Evolutionary conservation across 2,797 vertebrate species (phyloP).

Genomic region (Sebastes hopkinsi): DNA sequence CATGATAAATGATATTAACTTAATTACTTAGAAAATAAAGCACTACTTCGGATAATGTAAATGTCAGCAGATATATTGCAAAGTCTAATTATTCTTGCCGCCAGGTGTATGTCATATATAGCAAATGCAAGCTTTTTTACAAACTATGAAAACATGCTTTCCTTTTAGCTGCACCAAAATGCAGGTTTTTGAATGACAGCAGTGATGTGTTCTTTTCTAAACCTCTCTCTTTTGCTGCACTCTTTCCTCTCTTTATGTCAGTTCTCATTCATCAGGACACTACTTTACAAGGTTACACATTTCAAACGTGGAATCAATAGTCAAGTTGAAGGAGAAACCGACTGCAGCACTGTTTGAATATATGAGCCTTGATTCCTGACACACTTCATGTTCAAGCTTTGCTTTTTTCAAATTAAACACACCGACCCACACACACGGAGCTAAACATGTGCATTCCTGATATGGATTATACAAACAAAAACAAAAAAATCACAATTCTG

Average conservation of each 20-base stretch:
- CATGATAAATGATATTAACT: background rate
- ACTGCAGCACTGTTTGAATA: background rate
- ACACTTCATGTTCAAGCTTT: background rate
- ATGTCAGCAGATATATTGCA: background rate
- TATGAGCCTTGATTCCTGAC: background rate
- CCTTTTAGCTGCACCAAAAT: background rate
- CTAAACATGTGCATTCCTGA: background rate
- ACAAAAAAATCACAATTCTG: background rate
- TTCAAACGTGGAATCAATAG: background rate
- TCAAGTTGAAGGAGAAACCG: background rate
- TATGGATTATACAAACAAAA: background rate
- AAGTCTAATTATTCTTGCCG: background rate
- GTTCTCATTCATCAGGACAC: background rate
- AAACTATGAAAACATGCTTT: background rate
- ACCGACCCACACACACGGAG: background rate
- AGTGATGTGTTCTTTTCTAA: background rate
- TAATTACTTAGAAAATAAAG: background rate
- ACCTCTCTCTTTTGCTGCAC: background rate
- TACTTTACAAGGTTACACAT: slow-evolving; percentile 4
- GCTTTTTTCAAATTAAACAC: background rate
- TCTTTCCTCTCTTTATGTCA: background rate
- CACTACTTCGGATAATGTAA: background rate
- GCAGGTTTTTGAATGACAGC: background rate
- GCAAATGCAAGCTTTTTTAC: background rate
- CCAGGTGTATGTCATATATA: background rate